These are phyloP conservation scores for Lottia gigantea DNA, from an alignment of 2,888 invertebrate species.

Conservation along the genomic window DNA sequence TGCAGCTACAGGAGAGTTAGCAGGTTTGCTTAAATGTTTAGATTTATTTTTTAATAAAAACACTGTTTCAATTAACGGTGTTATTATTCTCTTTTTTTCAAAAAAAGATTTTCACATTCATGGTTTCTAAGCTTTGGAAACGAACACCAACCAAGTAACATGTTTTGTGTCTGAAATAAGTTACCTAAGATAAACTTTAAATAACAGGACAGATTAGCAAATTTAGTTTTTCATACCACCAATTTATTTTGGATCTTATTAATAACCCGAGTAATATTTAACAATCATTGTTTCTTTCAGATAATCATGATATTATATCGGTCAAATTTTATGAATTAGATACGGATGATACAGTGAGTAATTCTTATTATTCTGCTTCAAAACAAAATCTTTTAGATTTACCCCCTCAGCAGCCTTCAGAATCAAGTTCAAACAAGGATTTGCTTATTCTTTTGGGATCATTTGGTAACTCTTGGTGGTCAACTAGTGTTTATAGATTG, in stretches of 20 bases:
- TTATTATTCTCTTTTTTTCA: too few species aligned
- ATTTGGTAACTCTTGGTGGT: too few species aligned
- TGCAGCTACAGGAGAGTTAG: constrained; percentile 95
- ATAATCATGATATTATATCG: constrained; percentile 94
- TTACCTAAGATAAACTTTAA: too few species aligned
- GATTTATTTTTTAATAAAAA: too few species aligned
- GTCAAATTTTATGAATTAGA: constrained; percentile 94
- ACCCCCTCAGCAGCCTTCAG: constrained; percentile 23
- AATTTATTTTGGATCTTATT: neutral
- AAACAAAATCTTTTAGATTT: too few species aligned
- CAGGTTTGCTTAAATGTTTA: constrained; percentile 69
- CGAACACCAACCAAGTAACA: too few species aligned
- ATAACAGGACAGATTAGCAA: neutral
- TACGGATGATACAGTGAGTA: constrained; percentile 71
- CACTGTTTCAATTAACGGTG: too few species aligned
- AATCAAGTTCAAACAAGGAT: constrained; percentile 3
- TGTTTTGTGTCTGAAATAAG: too few species aligned
- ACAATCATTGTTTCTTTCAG: constrained; percentile 72
- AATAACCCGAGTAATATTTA: neutral
- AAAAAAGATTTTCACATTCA: too few species aligned
- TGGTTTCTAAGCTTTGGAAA: too few species aligned
- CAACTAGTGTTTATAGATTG: too few species aligned
- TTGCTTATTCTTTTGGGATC: constrained; percentile 12
- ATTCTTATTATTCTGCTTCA: neutral
- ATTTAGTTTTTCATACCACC: constrained; percentile 11